phyloP scores from a whole-genome alignment of 1,140 invertebrate genomes.

The Lucilia sericata region DNA sequence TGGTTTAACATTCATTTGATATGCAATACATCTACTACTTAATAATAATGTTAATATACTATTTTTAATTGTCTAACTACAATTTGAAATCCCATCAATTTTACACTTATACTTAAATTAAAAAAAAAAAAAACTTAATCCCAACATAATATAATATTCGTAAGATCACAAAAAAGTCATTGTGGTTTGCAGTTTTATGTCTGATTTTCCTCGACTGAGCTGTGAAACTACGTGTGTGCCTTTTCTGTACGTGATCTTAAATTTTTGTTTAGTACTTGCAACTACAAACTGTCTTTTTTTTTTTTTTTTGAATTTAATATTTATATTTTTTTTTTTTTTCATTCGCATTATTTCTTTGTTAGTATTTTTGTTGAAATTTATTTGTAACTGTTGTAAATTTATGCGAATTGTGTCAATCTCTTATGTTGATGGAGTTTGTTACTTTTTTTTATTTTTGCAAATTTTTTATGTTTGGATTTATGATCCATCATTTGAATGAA shows the following conservation, averaged over 20 bases:
- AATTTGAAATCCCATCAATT: conserved; percentile 16
- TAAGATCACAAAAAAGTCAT: not conserved
- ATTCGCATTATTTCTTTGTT: not conserved
- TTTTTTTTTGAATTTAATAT: not conserved
- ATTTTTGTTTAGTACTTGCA: not conserved
- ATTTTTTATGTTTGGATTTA: not conserved
- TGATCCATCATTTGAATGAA: conserved; percentile 8
- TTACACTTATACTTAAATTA: not conserved
- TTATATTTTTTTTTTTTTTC: not conserved
- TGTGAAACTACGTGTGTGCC: not conserved
- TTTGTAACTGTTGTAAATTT: conserved; percentile 24
- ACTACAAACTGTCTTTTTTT: not conserved
- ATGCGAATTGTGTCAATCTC: conserved; percentile 26
- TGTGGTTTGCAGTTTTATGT: not conserved
- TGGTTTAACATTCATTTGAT: conserved; percentile 12
- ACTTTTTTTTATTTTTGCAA: not conserved
- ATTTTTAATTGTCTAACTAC: not conserved
- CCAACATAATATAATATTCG: not conserved
- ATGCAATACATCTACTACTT: not conserved
- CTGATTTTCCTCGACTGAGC: not conserved
- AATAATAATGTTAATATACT: not conserved
- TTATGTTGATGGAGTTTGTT: conserved; percentile 16
- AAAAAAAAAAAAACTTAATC: not conserved
- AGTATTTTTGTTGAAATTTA: not conserved
- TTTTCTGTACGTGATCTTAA: conserved; percentile 11